phyloP scores from a whole-genome alignment of 2,888 invertebrate genomes.

The Saturnia pavonia region DNA sequence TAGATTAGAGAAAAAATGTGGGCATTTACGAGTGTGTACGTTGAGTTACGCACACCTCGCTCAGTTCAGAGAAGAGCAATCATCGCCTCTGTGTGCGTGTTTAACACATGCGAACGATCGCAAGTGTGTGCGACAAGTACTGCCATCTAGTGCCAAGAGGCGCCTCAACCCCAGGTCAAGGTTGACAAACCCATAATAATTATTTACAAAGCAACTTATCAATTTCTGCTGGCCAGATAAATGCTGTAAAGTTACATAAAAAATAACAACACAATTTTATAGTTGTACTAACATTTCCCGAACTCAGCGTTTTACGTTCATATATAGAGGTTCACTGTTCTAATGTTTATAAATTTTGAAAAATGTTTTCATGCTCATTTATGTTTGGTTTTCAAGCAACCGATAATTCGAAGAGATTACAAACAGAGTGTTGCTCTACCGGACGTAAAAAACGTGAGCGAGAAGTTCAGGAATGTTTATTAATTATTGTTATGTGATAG shows the following conservation, averaged over 20 bases:
- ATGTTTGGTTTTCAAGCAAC: slow-evolving; percentile 53
- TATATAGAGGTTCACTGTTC: slow-evolving; percentile 32
- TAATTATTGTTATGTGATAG: slow-evolving; percentile 22
- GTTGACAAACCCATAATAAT: slow-evolving; percentile 74
- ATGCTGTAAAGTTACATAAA: slow-evolving; percentile 31
- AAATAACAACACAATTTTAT: slow-evolving; percentile 21
- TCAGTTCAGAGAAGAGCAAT: slow-evolving; percentile 30
- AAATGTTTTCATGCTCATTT: slow-evolving; percentile 62
- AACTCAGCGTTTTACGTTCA: slow-evolving; percentile 36
- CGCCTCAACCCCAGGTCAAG: slow-evolving; percentile 60
- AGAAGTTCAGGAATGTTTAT: slow-evolving; percentile 41
- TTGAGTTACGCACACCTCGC: slow-evolving; percentile 51
- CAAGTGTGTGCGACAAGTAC: slow-evolving; percentile 52
- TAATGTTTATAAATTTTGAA: slow-evolving; percentile 72
- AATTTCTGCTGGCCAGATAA: slow-evolving; percentile 37
- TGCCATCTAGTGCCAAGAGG: slow-evolving; percentile 72
- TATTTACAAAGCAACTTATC: slow-evolving; percentile 67
- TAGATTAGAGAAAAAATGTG: slow-evolving; percentile 54
- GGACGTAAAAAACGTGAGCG: slow-evolving; percentile 63
- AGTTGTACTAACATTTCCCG: slow-evolving; percentile 24
- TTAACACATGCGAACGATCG: slow-evolving; percentile 47
- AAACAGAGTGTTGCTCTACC: slow-evolving; percentile 56
- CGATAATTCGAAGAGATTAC: slow-evolving; percentile 74
- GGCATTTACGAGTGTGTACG: slow-evolving; percentile 50
- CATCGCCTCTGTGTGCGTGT: slow-evolving; percentile 52